These are phyloP conservation scores for Acanthurus leucopareius DNA, from an alignment of 2,797 vertebrate genomes.

Conservation along the genomic window DNA sequence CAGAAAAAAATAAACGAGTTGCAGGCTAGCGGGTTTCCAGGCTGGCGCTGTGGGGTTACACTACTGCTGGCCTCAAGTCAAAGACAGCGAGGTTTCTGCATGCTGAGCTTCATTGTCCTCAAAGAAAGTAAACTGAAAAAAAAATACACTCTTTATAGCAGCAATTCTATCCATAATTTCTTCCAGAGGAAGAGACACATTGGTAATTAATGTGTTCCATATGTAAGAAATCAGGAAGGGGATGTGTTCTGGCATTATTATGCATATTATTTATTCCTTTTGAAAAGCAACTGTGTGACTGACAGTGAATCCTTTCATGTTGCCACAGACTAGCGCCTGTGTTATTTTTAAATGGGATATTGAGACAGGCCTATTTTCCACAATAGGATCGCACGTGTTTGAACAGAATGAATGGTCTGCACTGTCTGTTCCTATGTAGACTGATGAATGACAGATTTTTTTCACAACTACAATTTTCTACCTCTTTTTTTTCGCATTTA, in stretches of 20 bases:
- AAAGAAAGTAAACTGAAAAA: conserved; percentile 1
- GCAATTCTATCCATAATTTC: not conserved
- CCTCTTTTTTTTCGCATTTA: conserved; percentile 19
- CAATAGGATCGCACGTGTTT: conserved; percentile 39
- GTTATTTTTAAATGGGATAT: conserved; percentile 52
- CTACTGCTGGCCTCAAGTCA: conserved; percentile 40
- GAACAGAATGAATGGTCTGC: conserved; percentile 36
- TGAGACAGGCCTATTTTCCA: conserved; percentile 22
- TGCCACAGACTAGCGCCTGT: conserved; percentile 1
- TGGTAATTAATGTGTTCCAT: conserved; percentile 31
- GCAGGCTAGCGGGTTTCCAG: conserved; percentile 35
- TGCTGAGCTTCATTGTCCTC: conserved; percentile 32
- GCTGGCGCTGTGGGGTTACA: conserved; percentile 43
- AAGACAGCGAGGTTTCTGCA: conserved; percentile 28
- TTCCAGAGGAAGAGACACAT: conserved; percentile 19
- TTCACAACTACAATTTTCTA: not conserved
- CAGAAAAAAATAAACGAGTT: conserved; percentile 47
- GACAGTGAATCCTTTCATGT: conserved; percentile 41
- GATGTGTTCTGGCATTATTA: conserved; percentile 26
- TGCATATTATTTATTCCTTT: conserved; percentile 49
- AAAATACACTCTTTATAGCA: conserved; percentile 1
- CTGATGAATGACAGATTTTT: conserved; percentile 36
- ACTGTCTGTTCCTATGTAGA: conserved; percentile 1
- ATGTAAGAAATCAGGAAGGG: conserved; percentile 30
- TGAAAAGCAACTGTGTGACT: conserved; percentile 29